Conservation (phyloP, 2,888 invertebrate genomes). For the Apamea monoglypha region DNA sequence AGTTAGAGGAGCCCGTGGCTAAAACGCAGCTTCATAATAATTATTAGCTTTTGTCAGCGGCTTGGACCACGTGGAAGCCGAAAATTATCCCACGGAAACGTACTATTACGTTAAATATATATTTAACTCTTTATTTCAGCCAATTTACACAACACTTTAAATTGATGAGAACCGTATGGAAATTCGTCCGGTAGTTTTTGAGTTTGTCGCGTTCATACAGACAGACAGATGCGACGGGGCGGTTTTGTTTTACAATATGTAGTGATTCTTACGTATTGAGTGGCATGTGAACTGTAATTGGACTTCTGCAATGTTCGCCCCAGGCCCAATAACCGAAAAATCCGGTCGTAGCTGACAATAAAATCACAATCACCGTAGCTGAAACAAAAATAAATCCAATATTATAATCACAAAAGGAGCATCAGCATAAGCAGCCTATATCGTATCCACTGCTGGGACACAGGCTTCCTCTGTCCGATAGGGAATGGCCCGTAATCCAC, state of each 20-base stretch:
- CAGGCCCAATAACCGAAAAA: slow-evolving; percentile 84
- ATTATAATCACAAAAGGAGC: background rate
- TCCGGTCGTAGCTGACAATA: slow-evolving; percentile 72
- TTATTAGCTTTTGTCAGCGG: too few species aligned
- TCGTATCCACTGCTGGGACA: too few species aligned
- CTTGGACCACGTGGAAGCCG: too few species aligned
- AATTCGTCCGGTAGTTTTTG: background rate
- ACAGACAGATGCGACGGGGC: background rate
- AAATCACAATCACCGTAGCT: slow-evolving; percentile 77
- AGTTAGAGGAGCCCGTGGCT: too few species aligned
- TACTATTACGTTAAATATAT: too few species aligned
- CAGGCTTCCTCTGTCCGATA: too few species aligned
- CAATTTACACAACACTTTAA: background rate
- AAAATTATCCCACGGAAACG: too few species aligned
- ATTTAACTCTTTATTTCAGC: background rate
- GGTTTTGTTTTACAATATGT: background rate
- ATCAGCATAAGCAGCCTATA: background rate
- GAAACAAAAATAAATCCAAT: slow-evolving; percentile 53
- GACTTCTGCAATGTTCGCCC: slow-evolving; percentile 79
- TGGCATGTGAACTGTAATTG: slow-evolving; percentile 81
- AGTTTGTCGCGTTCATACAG: background rate
- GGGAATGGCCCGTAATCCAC: too few species aligned
- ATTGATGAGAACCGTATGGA: background rate
- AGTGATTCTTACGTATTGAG: slow-evolving; percentile 68
- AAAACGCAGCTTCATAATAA: too few species aligned